Base-by-base conservation (phyloP, 2,888 invertebrate genomes). In the Pammene fasciana region DNA sequence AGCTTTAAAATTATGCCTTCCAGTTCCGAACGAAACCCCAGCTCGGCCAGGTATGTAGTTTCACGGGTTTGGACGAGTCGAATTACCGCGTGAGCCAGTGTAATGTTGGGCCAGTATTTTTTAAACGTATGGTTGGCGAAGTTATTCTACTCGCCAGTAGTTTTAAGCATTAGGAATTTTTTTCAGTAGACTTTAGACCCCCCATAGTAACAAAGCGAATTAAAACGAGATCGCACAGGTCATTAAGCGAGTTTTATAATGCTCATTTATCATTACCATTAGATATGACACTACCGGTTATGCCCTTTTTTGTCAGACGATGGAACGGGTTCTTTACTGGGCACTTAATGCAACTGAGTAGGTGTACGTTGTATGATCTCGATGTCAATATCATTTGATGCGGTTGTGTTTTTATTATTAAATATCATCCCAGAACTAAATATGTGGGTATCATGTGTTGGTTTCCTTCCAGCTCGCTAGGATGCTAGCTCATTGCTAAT, bases 211-310 rank as follows among this genome's bases (percentile, higher is more conserved):
- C 38, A 62, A 6, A 5, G 18, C 50, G 36, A 18, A 57, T 57
- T 56, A 68, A 55, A 64, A 57, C 64, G 57, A 64, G 64, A 45
- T 52, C 68, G 52, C 52, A 54, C 55, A 62, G 61, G 55, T 67
- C 55, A 62, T 67, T 67, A 67, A 48, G 68, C 62, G 50, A 50
- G 14, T 34, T 61, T 52, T 38, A 36, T 52, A 46, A 48, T 65
- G 54, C 60, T 46, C 48, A 65, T 78, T 75, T 72, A 71, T 72
- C 60, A 61, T 75, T 72, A 71, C 70, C 60, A 64, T 67, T 71
- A 70, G 71, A 73, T 73, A 70, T 68, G 65, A 78, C 50, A 65
- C 75, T 75, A 73, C 73, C 60, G 72, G 72, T 74, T 74, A 72
- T 75, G 67, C 65, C 68, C 70, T 71, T 65, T 74, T 75, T 78